A percentile compares a stretch with the other conserved stretches of the same genome.
These are phyloP conservation scores for Peromyscus polionotus DNA, from an alignment of 2,113 vertebrate species.

Conservation along the genomic window DNA sequence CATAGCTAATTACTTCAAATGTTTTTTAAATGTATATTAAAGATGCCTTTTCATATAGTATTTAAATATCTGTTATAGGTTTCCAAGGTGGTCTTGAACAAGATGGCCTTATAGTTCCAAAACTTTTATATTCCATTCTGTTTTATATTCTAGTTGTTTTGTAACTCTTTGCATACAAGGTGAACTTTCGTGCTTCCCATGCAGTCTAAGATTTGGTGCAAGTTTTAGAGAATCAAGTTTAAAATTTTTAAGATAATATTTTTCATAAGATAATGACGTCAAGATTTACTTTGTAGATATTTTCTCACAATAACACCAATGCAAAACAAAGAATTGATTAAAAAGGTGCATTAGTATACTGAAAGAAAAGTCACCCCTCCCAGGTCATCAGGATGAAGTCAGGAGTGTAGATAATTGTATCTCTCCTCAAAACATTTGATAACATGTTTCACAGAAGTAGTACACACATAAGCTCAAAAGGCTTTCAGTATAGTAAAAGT, in stretches of 20 bases:
- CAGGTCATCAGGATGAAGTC: background rate
- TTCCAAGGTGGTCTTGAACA: slow-evolving; percentile 85
- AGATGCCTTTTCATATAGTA: slow-evolving; percentile 86
- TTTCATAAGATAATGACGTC: background rate
- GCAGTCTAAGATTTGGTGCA: slow-evolving; percentile 84
- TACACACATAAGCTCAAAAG: background rate
- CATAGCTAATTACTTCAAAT: slow-evolving; percentile 83
- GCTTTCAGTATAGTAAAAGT: background rate
- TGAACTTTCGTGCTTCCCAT: slow-evolving; percentile 87
- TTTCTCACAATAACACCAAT: background rate
- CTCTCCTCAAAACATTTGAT: background rate
- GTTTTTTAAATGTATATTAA: slow-evolving; percentile 84
- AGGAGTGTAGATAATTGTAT: background rate
- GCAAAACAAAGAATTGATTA: background rate
- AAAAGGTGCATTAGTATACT: background rate
- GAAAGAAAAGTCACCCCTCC: background rate
- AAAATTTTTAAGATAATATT: background rate
- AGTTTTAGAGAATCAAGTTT: slow-evolving; percentile 82
- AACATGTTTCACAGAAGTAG: background rate
- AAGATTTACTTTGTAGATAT: background rate
- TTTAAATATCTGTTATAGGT: slow-evolving; percentile 85
- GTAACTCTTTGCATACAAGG: slow-evolving; percentile 87
- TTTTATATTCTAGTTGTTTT: slow-evolving; percentile 85
- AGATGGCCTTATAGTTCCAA: slow-evolving; percentile 87
- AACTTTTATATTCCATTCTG: slow-evolving; percentile 86